These are phyloP conservation scores for Lepus americanus DNA, from an alignment of 2,113 vertebrate species.

Conservation along the genomic window DNA sequence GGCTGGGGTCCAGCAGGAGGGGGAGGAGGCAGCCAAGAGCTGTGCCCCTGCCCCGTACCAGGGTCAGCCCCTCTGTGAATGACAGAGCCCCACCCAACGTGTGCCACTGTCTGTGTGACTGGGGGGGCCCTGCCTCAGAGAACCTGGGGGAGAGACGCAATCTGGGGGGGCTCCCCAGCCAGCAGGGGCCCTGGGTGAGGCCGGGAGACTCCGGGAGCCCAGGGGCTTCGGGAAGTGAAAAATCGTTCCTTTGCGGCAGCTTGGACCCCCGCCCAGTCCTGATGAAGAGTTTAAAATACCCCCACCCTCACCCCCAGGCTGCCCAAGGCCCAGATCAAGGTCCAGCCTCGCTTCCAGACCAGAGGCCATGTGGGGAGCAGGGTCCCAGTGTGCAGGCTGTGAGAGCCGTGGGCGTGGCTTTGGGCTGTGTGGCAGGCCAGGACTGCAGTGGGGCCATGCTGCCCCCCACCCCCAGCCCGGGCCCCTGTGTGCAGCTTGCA, in stretches of 20 bases:
- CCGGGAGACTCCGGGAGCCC: neutral
- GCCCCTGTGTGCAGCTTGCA: no score
- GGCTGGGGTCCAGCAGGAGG: rapidly evolving
- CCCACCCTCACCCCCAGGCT: no score
- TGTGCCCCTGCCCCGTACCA: no score
- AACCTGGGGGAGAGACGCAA: rapidly evolving
- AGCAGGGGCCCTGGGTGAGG: rapidly evolving
- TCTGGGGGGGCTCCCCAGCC: neutral
- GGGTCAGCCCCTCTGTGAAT: no score
- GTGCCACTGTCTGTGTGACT: no score
- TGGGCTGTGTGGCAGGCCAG: neutral
- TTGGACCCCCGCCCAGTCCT: no score
- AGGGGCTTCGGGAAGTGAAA: neutral
- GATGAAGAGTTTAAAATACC: neutral
- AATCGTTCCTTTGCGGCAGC: no score
- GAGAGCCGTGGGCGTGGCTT: neutral
- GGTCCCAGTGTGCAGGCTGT: no score
- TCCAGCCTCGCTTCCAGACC: neutral
- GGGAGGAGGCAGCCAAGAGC: neutral
- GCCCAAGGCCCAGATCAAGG: neutral
- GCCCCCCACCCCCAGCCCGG: no score
- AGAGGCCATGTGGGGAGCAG: neutral
- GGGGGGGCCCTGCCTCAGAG: rapidly evolving
- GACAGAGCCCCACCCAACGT: no score
- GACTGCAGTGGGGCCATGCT: neutral